These are phyloP conservation scores for Theocolax elegans DNA, from an alignment of 1,140 invertebrate genomes.

Conservation along the genomic window DNA sequence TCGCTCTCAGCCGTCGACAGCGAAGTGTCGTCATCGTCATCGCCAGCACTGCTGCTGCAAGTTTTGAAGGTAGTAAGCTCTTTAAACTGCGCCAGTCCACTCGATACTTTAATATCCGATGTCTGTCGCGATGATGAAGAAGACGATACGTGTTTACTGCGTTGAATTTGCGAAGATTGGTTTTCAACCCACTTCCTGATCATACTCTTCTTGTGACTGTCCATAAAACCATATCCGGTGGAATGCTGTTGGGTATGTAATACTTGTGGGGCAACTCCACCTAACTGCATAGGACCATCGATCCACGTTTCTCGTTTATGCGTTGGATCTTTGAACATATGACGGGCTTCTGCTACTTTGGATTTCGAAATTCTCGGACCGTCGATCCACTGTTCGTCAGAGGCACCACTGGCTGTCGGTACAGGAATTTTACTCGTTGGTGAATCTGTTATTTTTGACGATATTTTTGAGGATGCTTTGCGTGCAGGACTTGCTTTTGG, in stretches of 20 bases:
- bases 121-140: background rate
- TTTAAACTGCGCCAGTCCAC: slow-evolving; percentile 67
- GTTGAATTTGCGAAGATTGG: slow-evolving; percentile 81
- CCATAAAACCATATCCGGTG: slow-evolving; percentile 86
- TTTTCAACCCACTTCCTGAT: slow-evolving; percentile 94
- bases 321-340: slow-evolving; percentile 82
- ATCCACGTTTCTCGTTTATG: slow-evolving; percentile 93
- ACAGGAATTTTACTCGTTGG: slow-evolving; percentile 62
- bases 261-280: slow-evolving; percentile 52
- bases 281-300: slow-evolving; percentile 82
- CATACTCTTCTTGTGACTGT: slow-evolving; percentile 91
- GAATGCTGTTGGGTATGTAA: slow-evolving; percentile 65
- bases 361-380: slow-evolving; percentile 88
- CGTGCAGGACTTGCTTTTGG: slow-evolving; percentile 73
- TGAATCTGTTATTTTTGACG: slow-evolving; percentile 58
- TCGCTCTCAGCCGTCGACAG: slow-evolving; percentile 61
- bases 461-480: slow-evolving; percentile 61
- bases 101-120: slow-evolving; percentile 44
- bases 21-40: slow-evolving; percentile 60
- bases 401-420: slow-evolving; percentile 60
- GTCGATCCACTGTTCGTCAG: slow-evolving; percentile 95
- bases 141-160: slow-evolving; percentile 51
- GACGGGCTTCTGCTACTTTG: slow-evolving; percentile 82
- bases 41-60: slow-evolving; percentile 65
- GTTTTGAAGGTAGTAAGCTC: slow-evolving; percentile 75